phyloP scores from a whole-genome alignment of 1,140 invertebrate species.

The Euura lappo region DNA sequence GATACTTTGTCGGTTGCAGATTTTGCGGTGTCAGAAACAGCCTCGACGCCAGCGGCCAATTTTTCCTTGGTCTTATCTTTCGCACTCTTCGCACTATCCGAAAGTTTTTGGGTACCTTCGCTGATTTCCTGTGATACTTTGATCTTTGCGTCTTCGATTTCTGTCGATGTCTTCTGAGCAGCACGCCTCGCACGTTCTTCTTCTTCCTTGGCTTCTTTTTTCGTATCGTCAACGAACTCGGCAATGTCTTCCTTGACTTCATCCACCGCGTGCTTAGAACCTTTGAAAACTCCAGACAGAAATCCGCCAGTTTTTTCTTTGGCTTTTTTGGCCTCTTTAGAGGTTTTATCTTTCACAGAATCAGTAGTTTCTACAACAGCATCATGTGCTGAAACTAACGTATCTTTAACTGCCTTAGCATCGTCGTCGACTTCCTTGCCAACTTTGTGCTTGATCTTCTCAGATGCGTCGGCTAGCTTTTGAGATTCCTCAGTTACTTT shows the following conservation, averaged over 20 bases:
- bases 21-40: background rate
- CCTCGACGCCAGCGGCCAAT: background rate
- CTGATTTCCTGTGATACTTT: background rate
- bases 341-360: slow-evolving; percentile 9
- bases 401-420: background rate
- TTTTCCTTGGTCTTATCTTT: background rate
- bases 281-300: slow-evolving; percentile 39
- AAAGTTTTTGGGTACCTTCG: slow-evolving; percentile 5
- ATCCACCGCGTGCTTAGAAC: slow-evolving; percentile 44
- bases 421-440: background rate
- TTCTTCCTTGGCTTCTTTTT: slow-evolving; percentile 29
- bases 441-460: background rate
- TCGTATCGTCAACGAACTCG: slow-evolving; percentile 39
- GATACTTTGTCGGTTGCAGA: background rate
- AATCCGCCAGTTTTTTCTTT: slow-evolving; percentile 19
- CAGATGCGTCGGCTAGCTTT: too few species aligned
- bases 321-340: slow-evolving; percentile 17
- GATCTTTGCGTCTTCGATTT: slow-evolving; percentile 17
- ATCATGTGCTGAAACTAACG: background rate
- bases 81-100: background rate
- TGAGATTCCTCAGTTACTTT: too few species aligned
- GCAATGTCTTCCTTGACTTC: slow-evolving; percentile 45
- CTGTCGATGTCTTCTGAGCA: slow-evolving; percentile 14
- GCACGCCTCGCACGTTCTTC: slow-evolving; percentile 21
- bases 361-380: slow-evolving; percentile 26